Evolutionary conservation across 1,140 invertebrate species (phyloP).

Genomic region (Gonatopus flavifemur): DNA sequence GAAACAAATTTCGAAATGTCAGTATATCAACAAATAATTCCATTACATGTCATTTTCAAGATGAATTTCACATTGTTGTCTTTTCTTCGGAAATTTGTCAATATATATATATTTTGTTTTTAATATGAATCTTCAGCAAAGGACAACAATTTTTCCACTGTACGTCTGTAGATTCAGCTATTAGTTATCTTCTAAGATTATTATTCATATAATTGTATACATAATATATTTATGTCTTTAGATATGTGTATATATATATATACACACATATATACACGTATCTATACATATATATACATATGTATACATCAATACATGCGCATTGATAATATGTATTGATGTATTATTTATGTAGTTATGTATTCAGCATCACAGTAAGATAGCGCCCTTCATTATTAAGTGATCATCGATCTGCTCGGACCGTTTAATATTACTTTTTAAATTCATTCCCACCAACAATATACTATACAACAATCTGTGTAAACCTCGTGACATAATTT

Average conservation of each 20-base stretch:
- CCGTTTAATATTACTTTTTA: constrained; percentile 23
- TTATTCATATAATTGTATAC: constrained; percentile 33
- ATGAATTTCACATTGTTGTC: no score
- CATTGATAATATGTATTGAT: no score
- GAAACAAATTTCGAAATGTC: no score
- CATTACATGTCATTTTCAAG: no score
- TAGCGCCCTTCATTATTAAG: constrained; percentile 55
- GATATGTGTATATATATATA: constrained; percentile 23
- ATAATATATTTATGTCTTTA: no score
- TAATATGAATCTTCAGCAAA: no score
- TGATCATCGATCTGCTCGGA: constrained; percentile 46
- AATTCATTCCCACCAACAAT: constrained; percentile 48
- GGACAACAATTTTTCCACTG: constrained; percentile 11
- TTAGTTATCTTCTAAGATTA: constrained; percentile 31
- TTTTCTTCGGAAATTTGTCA: no score
- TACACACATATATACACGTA: constrained; percentile 15
- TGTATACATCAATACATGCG: constrained; percentile 3
- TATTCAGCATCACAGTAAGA: constrained; percentile 59
- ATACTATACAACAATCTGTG: constrained; percentile 51
- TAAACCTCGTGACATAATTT: constrained; percentile 32
- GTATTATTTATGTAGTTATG: constrained; percentile 53
- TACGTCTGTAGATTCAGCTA: no score
- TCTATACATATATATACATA: constrained; percentile 21
- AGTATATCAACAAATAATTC: no score
- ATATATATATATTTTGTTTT: no score